Evolutionary conservation across 2,888 invertebrate species (phyloP), one percentile per base, ranked within the genome.

Genomic region (Plusia festucae): DNA sequence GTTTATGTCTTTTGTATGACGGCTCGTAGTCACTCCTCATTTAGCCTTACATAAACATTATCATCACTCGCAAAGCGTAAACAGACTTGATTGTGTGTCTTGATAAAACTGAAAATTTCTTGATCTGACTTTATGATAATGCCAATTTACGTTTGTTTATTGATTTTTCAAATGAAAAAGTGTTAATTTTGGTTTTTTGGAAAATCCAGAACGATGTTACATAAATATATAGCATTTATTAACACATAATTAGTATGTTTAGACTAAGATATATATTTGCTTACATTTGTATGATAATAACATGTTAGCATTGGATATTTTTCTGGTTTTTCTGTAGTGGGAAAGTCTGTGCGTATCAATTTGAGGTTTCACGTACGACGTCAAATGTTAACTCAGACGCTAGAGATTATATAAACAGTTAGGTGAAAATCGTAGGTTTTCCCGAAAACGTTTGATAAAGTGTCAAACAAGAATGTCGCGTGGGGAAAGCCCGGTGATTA

Each of bases 1-100:
- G 92, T 92, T 93, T 87, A 92, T 83, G 86, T 93, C 92, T 92
- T 91, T 91, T 90, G 85, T 89, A 91, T 77, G 83, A 76, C 78
- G 84, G 78, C 44, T 57, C 65, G 60, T 32, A 22, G 59, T 44
- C 57, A 34, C 58, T 18, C 60, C 76, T 58, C 70, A 60, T 73
- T 73, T 58, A 57, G 72, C 18, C 18, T n/a, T 62, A 52, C 59
- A 67, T 53, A 15, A 27, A n/a, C 16, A 70, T 58, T 54, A 34
- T 20, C 24, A 27, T 34, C 20, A 22, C 49, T 58, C n/a, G n/a
- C n/a, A 22, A 53, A 53, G 13, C 34, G 22, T 11, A 18, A n/a
- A 34, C 56, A 44, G 8, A 32, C n/a, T 16, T 27, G 32, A 18
- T 61, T 34, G 27, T 49, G 15, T 59, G 34, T 61, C 3, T 20